These are phyloP conservation scores for Antitype chi DNA, from an alignment of 2,888 invertebrate species.

Conservation along the genomic window DNA sequence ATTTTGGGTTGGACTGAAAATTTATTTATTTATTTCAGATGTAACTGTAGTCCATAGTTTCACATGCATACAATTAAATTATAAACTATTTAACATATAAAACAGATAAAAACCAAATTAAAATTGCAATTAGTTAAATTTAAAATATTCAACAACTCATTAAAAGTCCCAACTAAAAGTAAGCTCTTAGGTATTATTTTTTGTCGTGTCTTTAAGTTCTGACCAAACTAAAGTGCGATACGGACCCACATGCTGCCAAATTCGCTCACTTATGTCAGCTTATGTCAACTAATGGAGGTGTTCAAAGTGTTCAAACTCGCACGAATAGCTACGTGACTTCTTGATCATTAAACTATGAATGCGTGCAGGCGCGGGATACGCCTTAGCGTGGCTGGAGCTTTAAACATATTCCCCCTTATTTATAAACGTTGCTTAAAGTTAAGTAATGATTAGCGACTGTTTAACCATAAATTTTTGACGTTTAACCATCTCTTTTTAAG, in stretches of 20 bases:
- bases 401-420: background rate
- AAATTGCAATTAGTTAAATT: too few relatives aligned
- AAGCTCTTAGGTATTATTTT: background rate
- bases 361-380: background rate
- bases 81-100: background rate
- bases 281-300: background rate
- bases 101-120: too few relatives aligned
- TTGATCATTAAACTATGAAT: background rate
- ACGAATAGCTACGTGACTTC: background rate
- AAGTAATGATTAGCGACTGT: too few relatives aligned
- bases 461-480: too few relatives aligned
- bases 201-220: background rate
- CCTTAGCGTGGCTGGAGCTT: background rate
- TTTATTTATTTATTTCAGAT: background rate
- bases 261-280: background rate
- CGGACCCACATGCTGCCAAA: background rate
- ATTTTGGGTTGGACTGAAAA: background rate
- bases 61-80: too few relatives aligned
- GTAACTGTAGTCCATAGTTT: too few relatives aligned
- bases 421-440: too few relatives aligned
- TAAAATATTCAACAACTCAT: too few relatives aligned
- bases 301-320: background rate
- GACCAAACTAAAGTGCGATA: too few relatives aligned
- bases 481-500: too few relatives aligned
- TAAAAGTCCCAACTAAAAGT: background rate